Evolutionary conservation across 2,888 invertebrate genomes (phyloP).

Genomic region (Drosophila kuntzei): DNA sequence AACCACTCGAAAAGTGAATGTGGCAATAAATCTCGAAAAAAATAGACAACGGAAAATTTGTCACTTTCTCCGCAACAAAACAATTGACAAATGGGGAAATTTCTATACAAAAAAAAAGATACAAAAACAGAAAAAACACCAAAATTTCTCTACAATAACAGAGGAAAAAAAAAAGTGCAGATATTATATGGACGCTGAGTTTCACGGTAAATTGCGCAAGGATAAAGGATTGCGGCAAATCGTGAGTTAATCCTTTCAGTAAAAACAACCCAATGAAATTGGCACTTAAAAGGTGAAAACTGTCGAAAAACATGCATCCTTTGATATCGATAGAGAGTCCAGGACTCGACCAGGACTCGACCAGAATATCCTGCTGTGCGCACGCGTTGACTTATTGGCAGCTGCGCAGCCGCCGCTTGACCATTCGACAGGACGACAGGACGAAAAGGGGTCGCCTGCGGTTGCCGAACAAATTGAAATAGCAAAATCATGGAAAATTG

Average conservation of each 20-base stretch:
- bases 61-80: constrained; percentile 69
- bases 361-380: constrained; percentile 64
- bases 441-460: constrained; percentile 66
- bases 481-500: constrained; percentile 69
- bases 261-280: constrained; percentile 50
- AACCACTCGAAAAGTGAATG: constrained; percentile 66
- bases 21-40: constrained; percentile 59
- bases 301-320: constrained; percentile 60
- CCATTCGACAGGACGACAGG: constrained; percentile 8
- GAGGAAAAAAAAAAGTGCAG: constrained; percentile 17
- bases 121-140: constrained; percentile 32
- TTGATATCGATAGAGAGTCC: constrained; percentile 7
- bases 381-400: constrained; percentile 71
- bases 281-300: constrained; percentile 77
- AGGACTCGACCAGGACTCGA: constrained; percentile 9
- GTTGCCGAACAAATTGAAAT: constrained; percentile 74
- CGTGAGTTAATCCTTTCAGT: constrained; percentile 65
- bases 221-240: constrained; percentile 48
- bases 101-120: constrained; percentile 53
- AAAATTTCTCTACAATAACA: constrained; percentile 37
- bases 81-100: constrained; percentile 73
- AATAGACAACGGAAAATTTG: constrained; percentile 67
- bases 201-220: constrained; percentile 73
- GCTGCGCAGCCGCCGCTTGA: constrained; percentile 57
- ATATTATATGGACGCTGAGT: constrained; percentile 35